A percentile compares a stretch with the other conserved stretches of the same genome.
Evolutionary conservation across 2,113 vertebrate species (phyloP).

Genomic region (Rattus rattus): DNA sequence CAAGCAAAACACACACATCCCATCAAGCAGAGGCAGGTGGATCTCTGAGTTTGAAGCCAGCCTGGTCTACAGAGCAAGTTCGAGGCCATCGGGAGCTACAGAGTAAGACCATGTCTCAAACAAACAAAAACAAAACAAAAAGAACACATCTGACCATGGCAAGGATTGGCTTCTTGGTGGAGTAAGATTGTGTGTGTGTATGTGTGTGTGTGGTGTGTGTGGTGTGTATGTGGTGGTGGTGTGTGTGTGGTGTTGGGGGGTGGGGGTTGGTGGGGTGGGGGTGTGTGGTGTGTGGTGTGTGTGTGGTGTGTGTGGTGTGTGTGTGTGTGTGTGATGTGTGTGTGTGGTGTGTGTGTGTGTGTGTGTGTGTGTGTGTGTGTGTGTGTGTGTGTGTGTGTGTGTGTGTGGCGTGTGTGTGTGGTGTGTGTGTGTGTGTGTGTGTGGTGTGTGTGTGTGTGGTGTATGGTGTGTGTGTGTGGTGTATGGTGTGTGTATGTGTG

Average conservation of each 20-base stretch:
- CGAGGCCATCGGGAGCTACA: neutral
- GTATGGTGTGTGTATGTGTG: neutral
- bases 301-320: too few species aligned
- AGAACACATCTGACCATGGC: neutral
- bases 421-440: too few species aligned
- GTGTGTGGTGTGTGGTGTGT: neutral
- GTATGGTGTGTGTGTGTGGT: neutral
- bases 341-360: neutral
- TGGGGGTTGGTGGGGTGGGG: too few species aligned
- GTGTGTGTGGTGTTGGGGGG: neutral
- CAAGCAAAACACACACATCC: neutral
- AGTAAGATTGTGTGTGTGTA: neutral
- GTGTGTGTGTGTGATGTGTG: neutral
- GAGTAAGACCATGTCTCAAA: neutral
- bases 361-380: neutral
- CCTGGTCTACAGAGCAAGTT: neutral
- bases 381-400: neutral
- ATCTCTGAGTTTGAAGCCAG: neutral
- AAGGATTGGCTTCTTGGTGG: neutral
- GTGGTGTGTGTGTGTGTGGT: neutral
- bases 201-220: too few species aligned
- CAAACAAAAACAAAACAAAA: neutral
- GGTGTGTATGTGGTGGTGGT: neutral
- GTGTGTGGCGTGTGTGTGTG: too few species aligned
- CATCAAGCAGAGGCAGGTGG: neutral